These are phyloP conservation scores for Xiphophorus hellerii DNA, from an alignment of 2,113 vertebrate genomes.

Conservation along the genomic window DNA sequence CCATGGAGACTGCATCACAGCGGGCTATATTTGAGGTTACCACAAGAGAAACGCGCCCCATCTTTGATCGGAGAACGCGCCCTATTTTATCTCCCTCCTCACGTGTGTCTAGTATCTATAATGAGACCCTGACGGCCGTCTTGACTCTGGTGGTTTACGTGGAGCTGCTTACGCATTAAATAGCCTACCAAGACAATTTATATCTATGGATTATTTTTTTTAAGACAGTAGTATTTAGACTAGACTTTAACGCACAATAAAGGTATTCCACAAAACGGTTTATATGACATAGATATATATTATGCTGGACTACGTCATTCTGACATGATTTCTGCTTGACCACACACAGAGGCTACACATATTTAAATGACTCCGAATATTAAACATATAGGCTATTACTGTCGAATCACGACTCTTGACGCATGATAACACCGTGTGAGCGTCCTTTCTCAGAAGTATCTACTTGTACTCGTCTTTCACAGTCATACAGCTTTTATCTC, in stretches of 20 bases:
- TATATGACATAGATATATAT: constrained; percentile 58
- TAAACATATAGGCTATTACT: constrained; percentile 51
- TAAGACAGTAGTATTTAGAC: constrained; percentile 55
- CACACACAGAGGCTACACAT: constrained; percentile 49
- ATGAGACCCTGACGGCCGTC: constrained; percentile 32
- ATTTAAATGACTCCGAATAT: constrained; percentile 54
- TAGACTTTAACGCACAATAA: constrained; percentile 72
- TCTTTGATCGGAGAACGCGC: constrained; percentile 54
- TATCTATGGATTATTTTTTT: constrained; percentile 12
- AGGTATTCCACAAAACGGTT: constrained; percentile 65
- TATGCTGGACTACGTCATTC: constrained; percentile 55
- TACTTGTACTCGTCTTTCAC: constrained; percentile 44
- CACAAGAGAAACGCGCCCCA: constrained; percentile 83
- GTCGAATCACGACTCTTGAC: constrained; percentile 62
- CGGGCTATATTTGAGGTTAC: constrained; percentile 89
- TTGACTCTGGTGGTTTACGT: constrained; percentile 40
- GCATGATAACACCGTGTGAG: constrained; percentile 58
- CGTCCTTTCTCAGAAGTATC: constrained; percentile 33
- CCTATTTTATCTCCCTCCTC: constrained; percentile 41
- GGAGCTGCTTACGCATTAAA: constrained; percentile 33
- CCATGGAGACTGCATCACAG: constrained; percentile 95
- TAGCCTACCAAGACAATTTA: constrained; percentile 12
- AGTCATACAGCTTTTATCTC: constrained; percentile 50
- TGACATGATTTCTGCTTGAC: constrained; percentile 61
- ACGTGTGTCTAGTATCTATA: constrained; percentile 51